phyloP scores from a whole-genome alignment of 2,797 vertebrate genomes.

The Sebastes minor region DNA sequence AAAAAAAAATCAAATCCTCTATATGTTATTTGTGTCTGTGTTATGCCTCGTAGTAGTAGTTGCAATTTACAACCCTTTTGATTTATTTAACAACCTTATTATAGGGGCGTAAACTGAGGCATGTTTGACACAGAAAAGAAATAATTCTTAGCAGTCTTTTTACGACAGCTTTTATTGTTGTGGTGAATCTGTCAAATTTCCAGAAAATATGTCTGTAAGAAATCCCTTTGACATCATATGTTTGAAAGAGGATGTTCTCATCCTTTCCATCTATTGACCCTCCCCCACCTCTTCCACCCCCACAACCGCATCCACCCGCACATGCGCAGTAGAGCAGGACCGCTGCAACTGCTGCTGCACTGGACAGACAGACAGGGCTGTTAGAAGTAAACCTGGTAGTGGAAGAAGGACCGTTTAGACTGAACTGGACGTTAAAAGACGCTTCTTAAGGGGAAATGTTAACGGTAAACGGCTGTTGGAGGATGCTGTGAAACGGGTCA shows the following conservation, averaged over 20 bases:
- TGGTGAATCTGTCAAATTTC: conserved; percentile 19
- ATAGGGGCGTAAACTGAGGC: background rate
- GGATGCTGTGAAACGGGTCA: conserved; percentile 17
- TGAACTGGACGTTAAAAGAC: conserved; percentile 4
- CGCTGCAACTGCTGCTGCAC: conserved; percentile 32
- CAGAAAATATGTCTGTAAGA: conserved; percentile 60
- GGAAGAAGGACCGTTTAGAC: conserved; percentile 31
- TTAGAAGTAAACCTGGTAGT: conserved; percentile 48
- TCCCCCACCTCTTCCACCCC: conserved; percentile 58
- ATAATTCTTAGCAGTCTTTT: background rate
- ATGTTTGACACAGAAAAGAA: background rate
- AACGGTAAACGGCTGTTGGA: conserved; percentile 9
- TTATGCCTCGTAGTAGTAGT: background rate
- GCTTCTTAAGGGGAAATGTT: conserved; percentile 20
- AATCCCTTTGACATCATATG: conserved; percentile 77
- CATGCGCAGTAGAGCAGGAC: conserved; percentile 78
- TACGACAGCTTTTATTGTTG: conserved; percentile 7
- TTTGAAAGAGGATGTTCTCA: conserved; percentile 69
- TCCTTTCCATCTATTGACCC: conserved; percentile 72
- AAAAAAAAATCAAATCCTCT: background rate
- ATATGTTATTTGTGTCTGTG: background rate
- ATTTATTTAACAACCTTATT: background rate
- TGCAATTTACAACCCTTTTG: background rate
- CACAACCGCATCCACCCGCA: conserved; percentile 81
- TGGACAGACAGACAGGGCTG: conserved; percentile 8